A percentile compares a stretch with the other conserved stretches of the same genome.
Conservation (phyloP, 1,140 invertebrate genomes). For the Anastrepha obliqua region DNA sequence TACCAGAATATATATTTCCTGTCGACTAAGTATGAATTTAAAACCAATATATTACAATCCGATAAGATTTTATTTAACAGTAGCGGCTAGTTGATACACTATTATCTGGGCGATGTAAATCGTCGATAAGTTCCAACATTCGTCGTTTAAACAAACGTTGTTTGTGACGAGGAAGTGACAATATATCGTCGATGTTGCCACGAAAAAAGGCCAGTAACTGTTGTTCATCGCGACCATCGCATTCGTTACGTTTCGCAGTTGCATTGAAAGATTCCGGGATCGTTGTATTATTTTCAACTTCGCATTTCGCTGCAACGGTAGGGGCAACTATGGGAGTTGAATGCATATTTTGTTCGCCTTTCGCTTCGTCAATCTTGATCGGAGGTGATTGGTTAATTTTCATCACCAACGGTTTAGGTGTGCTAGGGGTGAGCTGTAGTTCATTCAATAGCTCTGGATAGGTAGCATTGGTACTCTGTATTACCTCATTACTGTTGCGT, state of each 20-base stretch:
- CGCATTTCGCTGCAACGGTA: background rate
- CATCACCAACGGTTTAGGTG: background rate
- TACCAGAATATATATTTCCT: too few relatives aligned
- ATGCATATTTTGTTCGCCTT: background rate
- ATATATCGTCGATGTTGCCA: slow-evolving; percentile 53
- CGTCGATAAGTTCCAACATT: slow-evolving; percentile 56
- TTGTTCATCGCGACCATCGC: slow-evolving; percentile 31
- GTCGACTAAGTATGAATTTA: too few relatives aligned
- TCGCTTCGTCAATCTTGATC: background rate
- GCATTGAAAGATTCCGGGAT: background rate
- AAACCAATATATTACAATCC: too few relatives aligned
- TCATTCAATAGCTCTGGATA: slow-evolving; percentile 49
- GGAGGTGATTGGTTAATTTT: slow-evolving; percentile 15
- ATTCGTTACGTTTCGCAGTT: background rate
- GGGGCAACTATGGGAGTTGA: background rate
- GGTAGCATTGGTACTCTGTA: background rate
- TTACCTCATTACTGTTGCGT: background rate
- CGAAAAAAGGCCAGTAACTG: slow-evolving; percentile 54
- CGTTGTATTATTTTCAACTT: background rate
- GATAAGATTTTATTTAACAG: too few relatives aligned
- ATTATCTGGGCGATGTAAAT: slow-evolving; percentile 33
- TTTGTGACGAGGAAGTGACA: slow-evolving; percentile 26
- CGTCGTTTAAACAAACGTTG: slow-evolving; percentile 55
- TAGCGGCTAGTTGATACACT: background rate
- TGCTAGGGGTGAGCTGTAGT: background rate